phyloP scores from a whole-genome alignment of 2,113 vertebrate genomes.

The Chaetura pelagica region DNA sequence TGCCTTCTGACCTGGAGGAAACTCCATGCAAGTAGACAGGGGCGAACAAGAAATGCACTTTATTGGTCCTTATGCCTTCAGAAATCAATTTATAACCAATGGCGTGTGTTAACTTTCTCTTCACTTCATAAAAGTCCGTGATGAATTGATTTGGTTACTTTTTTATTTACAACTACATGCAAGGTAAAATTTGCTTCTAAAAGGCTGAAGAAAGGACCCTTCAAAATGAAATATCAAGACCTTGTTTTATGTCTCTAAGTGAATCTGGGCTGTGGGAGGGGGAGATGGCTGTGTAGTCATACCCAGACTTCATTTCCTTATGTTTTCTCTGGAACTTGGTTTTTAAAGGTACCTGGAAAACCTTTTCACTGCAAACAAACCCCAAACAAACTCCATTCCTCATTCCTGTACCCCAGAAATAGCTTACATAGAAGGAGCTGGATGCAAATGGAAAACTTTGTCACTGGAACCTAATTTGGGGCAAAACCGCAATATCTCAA shows the following conservation, averaged over 20 bases:
- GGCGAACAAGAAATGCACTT: slow-evolving; percentile 64
- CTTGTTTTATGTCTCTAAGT: slow-evolving; percentile 46
- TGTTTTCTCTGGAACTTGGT: slow-evolving; percentile 31
- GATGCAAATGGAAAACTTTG: slow-evolving; percentile 12
- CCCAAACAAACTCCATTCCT: background rate
- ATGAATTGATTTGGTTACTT: background rate
- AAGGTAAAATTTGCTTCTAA: slow-evolving; percentile 24
- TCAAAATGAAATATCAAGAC: slow-evolving; percentile 52
- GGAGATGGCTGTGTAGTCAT: background rate
- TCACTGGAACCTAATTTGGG: background rate
- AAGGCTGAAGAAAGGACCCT: slow-evolving; percentile 59
- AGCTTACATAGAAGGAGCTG: slow-evolving; percentile 33
- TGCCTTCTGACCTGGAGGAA: slow-evolving; percentile 68
- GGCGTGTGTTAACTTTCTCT: background rate
- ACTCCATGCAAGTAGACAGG: background rate
- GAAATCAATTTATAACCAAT: slow-evolving; percentile 64
- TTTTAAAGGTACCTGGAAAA: slow-evolving; percentile 58
- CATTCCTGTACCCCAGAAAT: background rate
- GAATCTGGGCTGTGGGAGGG: slow-evolving; percentile 46
- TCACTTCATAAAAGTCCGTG: background rate
- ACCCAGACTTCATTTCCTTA: slow-evolving; percentile 28
- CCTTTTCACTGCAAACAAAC: background rate
- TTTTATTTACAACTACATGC: background rate
- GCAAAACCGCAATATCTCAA: background rate
- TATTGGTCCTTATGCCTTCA: slow-evolving; percentile 40